These are phyloP conservation scores for Myotis yumanensis DNA, from an alignment of 2,113 vertebrate genomes.

Conservation along the genomic window DNA sequence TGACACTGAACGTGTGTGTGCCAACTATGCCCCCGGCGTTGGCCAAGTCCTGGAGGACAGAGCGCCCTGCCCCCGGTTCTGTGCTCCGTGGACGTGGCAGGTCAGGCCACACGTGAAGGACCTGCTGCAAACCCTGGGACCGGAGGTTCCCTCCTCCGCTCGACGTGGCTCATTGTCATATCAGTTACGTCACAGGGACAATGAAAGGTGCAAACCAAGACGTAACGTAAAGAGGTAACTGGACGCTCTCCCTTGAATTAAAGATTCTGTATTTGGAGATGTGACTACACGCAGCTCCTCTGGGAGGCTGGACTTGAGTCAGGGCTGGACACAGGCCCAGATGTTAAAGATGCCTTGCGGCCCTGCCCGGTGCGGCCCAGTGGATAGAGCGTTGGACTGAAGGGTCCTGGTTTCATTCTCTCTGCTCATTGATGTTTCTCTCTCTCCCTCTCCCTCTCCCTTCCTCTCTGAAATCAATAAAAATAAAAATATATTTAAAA, in stretches of 20 bases:
- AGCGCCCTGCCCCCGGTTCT: background rate
- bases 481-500: background rate
- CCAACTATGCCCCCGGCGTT: rapidly evolving
- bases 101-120: rapidly evolving
- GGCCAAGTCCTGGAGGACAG: background rate
- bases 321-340: background rate
- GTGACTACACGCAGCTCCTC: too few species aligned
- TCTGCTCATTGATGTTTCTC: too few species aligned
- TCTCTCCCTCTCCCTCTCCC: too few species aligned
- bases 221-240: rapidly evolving
- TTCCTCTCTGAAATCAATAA: too few species aligned
- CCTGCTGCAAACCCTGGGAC: rapidly evolving
- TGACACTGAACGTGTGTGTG: rapidly evolving
- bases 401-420: too few species aligned
- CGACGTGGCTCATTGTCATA: rapidly evolving
- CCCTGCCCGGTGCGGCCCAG: too few species aligned
- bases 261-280: background rate
- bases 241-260: background rate
- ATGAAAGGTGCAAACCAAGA: too few species aligned
- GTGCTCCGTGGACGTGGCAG: rapidly evolving
- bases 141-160: rapidly evolving
- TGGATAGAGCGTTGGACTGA: too few species aligned
- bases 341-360: rapidly evolving
- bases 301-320: background rate
- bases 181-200: rapidly evolving